phyloP scores from a whole-genome alignment of 2,888 invertebrate species.

The Temnothorax rugatulus region DNA sequence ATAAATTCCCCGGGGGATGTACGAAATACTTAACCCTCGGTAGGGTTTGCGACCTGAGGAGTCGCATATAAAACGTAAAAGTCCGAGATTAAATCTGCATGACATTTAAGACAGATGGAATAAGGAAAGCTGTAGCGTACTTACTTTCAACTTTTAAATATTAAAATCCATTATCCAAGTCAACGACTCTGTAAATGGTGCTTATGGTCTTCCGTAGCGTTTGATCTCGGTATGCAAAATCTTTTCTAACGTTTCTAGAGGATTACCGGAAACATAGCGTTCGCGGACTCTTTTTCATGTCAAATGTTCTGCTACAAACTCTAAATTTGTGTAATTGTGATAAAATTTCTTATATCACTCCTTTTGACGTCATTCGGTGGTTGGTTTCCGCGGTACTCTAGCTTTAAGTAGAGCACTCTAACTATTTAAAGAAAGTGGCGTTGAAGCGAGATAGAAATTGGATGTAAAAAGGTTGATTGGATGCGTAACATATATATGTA shows the following conservation, averaged over 20 bases:
- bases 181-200: not conserved
- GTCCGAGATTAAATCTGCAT: not conserved
- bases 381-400: not conserved
- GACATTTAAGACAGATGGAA: not conserved
- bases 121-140: not conserved
- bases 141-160: not conserved
- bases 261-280: not conserved
- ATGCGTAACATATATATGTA: not conserved
- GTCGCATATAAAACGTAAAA: not conserved
- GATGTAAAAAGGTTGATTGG: not conserved
- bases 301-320: not conserved
- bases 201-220: not conserved
- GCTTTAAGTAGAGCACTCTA: slow-evolving; percentile 6
- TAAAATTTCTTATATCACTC: not conserved
- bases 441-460: slow-evolving; percentile 2
- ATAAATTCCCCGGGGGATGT: slow-evolving; percentile 9
- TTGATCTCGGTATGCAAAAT: not conserved
- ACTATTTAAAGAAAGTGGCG: slow-evolving; percentile 30
- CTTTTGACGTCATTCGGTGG: slow-evolving; percentile 14
- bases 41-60: too few species aligned
- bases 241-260: not conserved
- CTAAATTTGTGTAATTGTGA: not conserved
- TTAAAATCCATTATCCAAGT: not conserved
- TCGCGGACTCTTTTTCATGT: not conserved
- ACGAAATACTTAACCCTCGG: slow-evolving; percentile 17